Evolutionary conservation across 2,113 vertebrate species (phyloP), one percentile per base, ranked within the genome.

Genomic region (Oncorhynchus mykiss): DNA sequence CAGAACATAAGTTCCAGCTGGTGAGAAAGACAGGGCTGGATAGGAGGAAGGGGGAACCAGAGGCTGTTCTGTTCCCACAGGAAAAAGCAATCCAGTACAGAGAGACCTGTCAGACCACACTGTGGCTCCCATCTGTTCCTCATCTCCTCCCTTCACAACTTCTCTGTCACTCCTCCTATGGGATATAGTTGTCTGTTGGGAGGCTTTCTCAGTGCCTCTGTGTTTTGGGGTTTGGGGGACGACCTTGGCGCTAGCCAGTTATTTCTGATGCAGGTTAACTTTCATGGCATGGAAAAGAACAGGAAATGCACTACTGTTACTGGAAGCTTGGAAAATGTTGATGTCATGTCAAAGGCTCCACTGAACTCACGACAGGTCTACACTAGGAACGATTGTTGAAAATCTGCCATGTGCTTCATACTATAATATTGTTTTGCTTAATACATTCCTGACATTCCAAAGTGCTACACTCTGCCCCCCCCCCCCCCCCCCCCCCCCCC

Each of bases 1-100:
- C 92, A 87, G 87, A 80, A 86, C 92, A 87, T 86, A 80, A 72
- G 87, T 22, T n/a, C 83, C 85, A 87, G 85, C 82, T 87, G 88
- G 84, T 81, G 82, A 80, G 81, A 84, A 75, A 71, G 79, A 78
- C 77, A 77, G 70, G 77, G 81, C 34, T 71, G 77, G 77, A 49
- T 12, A 39, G 64, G 34, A 64, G 5, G 20, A 25, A 71, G 77
- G 81, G 81, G 71, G 74, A 68, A 77, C 75, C 70, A 39, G 81
- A 75, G 80, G 83, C 51, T 25, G 5, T 48, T 79, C 79, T 51
- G 66, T 89, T 92, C 91, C 87, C 88, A 84, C 74, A 86, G 85
- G 90, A 90, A 27, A 54, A 90, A 88, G 80, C 80, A 86, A 90
- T 91, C 91, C 85, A 85, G 74, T 81, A 82, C 86, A 88, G 77